Base-by-base conservation (phyloP, 1,140 invertebrate genomes). In the Homarus americanus region DNA sequence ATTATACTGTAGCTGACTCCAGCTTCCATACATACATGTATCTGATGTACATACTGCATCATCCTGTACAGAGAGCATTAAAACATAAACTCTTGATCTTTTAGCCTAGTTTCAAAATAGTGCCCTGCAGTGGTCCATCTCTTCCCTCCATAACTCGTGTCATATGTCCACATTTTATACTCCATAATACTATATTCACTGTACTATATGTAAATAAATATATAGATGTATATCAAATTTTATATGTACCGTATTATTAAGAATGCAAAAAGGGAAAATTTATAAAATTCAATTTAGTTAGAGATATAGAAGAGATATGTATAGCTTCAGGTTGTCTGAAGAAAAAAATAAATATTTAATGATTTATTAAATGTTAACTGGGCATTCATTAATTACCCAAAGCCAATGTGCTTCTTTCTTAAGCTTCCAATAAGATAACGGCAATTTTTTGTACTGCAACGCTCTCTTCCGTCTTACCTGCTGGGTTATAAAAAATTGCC, bases 161-260 rank as follows among this genome's bases (percentile, higher is more conserved):
- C 82, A 85, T 73, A 41, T 41, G 41, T 44, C 40, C 38, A 80
- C 41, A 85, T 73, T 85, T 85, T 86, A 58, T 86, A 86, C 28
- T 76, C 63, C 83, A 86, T 69, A 86, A 76, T 66, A 41, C 83
- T 86, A 88, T 88, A 88, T 88, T 87, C 72, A 80, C 86, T 88
- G 86, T 88, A 82, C 63, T 34, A 88, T 88, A 88, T 88, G 86
- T 88, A 88, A 49, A 88, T 88, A 88, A 63, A 40, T 44, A 83
- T 72, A 86, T 53, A 86, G 69, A 86, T 86, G 66, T 86, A 86
- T 86, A 84, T 88, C 53, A 88, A 82, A 88, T 79, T 90, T 90
- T 90, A 90, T 83, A 83, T 90, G 88, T 83, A 82, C 32, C 73
- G 38, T 90, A 84, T 90, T 80, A 82, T 63, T 73, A 88, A 80